These are phyloP conservation scores for Rousettus leschenaultii DNA, from an alignment of 2,113 vertebrate genomes.

Conservation along the genomic window DNA sequence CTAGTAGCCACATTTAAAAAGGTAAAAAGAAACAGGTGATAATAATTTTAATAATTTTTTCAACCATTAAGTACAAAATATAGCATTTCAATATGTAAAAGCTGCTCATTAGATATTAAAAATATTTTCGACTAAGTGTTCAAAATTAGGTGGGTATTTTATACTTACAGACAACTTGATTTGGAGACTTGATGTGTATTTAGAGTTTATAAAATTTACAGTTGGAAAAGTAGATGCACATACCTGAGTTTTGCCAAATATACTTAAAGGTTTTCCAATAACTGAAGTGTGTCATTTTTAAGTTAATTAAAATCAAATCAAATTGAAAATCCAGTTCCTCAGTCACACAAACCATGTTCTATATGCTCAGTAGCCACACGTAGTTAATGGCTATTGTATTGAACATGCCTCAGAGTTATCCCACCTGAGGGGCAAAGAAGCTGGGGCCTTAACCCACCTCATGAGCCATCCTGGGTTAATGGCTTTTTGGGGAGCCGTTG, in stretches of 20 bases:
- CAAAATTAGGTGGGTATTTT: not conserved
- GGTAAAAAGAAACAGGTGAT: not conserved
- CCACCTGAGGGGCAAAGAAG: not conserved
- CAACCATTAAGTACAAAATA: not conserved
- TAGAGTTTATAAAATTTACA: not conserved
- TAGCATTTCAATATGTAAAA: not conserved
- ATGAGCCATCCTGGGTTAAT: not conserved
- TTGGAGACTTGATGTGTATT: conserved; percentile 1
- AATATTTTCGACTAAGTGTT: not conserved
- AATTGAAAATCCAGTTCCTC: not conserved
- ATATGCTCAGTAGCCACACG: not conserved
- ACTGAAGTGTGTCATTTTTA: not conserved
- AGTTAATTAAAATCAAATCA: not conserved
- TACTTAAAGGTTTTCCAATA: not conserved
- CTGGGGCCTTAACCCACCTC: not conserved
- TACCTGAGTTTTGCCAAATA: not conserved
- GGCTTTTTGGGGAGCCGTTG: not conserved
- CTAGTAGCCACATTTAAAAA: not conserved
- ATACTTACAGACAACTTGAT: not conserved
- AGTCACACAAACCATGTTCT: not conserved
- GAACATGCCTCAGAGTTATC: not conserved
- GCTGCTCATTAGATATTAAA: not conserved
- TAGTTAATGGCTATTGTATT: not conserved
- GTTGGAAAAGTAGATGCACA: not conserved
- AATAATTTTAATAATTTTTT: conserved; percentile 23